Conservation (phyloP, 2,797 vertebrate species). For the Emys orbicularis region DNA sequence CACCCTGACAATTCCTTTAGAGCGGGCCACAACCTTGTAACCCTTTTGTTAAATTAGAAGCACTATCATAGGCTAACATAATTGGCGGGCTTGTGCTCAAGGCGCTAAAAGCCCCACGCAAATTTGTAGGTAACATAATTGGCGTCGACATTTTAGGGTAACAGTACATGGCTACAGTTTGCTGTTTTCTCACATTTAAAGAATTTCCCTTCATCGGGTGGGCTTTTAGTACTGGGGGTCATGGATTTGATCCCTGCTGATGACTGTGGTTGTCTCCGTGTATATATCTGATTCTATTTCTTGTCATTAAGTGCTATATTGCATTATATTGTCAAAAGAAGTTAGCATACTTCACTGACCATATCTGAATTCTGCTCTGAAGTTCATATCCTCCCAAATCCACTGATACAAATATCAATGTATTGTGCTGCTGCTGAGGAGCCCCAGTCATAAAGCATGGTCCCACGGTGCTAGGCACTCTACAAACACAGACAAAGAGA, state of each 20-base stretch:
- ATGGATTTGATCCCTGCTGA: background rate
- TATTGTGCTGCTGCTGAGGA: background rate
- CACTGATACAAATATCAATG: background rate
- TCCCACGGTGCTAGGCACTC: background rate
- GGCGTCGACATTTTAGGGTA: too few species aligned
- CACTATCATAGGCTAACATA: too few species aligned
- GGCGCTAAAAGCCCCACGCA: too few species aligned
- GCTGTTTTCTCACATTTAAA: background rate
- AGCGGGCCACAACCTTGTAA: too few species aligned
- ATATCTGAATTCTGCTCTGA: background rate
- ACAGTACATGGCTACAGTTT: background rate
- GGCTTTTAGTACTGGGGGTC: background rate
- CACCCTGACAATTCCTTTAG: too few species aligned
- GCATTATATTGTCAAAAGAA: background rate
- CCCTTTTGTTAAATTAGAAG: too few species aligned
- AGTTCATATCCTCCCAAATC: background rate
- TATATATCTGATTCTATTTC: background rate
- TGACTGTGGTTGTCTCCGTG: background rate
- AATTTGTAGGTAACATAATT: too few species aligned
- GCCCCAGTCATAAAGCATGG: background rate
- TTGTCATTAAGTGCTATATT: background rate
- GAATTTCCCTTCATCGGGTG: background rate
- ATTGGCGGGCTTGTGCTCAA: too few species aligned
- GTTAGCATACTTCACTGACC: background rate
- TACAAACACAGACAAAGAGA: background rate